A percentile compares a stretch with the other conserved stretches of the same genome.
Conservation (phyloP, 2,888 invertebrate species). For the Laspeyria flexula region DNA sequence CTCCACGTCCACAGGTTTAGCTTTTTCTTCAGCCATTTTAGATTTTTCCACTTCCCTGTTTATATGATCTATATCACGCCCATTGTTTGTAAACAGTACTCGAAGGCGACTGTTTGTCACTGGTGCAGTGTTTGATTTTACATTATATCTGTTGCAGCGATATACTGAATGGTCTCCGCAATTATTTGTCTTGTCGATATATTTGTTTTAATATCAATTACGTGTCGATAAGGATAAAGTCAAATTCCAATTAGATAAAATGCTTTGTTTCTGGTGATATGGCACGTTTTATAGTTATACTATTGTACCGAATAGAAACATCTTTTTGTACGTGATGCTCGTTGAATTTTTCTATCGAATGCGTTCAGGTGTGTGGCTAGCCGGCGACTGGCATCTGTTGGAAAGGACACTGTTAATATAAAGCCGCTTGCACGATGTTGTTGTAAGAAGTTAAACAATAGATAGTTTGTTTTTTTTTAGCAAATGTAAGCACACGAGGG, state of each 20-base stretch:
- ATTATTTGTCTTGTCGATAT: slow-evolving; percentile 74
- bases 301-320: slow-evolving; percentile 2
- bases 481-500: too few relatives aligned
- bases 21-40: slow-evolving; percentile 69
- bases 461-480: background rate
- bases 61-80: slow-evolving; percentile 42
- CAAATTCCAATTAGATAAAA: slow-evolving; percentile 52
- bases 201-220: slow-evolving; percentile 79
- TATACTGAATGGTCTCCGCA: slow-evolving; percentile 59
- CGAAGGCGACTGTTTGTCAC: slow-evolving; percentile 50
- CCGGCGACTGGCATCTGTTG: slow-evolving; percentile 40
- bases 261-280: slow-evolving; percentile 41
- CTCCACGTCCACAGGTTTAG: slow-evolving; percentile 60
- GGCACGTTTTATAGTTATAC: background rate
- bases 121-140: slow-evolving; percentile 63
- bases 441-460: background rate
- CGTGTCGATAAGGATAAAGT: slow-evolving; percentile 69
- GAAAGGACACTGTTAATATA: slow-evolving; percentile 41
- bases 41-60: slow-evolving; percentile 11
- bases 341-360: slow-evolving; percentile 8
- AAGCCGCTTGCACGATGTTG: slow-evolving; percentile 1
- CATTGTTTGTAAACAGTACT: slow-evolving; percentile 63
- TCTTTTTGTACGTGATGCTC: background rate
- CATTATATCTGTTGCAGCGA: slow-evolving; percentile 60
- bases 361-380: slow-evolving; percentile 26